Evolutionary conservation across 2,888 invertebrate species (phyloP), one percentile per base, ranked within the genome.

Genomic region (Bellardia pandia): DNA sequence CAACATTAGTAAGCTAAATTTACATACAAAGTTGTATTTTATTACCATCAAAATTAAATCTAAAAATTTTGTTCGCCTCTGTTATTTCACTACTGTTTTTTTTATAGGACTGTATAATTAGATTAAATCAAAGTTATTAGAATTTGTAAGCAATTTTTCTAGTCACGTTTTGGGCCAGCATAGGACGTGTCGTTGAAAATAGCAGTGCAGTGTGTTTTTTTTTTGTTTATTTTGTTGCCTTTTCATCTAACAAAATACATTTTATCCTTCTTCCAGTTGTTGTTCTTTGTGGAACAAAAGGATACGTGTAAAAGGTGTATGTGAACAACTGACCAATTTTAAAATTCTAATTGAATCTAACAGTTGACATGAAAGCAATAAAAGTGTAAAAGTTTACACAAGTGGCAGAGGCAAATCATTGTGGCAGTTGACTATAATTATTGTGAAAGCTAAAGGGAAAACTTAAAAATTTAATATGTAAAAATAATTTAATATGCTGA

Each of bases 41-140:
- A 81, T 85, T 84, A 64, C 89, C 88, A 79, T 88, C 78, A 88
- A 86, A 86, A 88, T 88, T 88, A 75, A 86, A 74, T 58, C 60
- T 68, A 56, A 62, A 81, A 79, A 48, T 74, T 75, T 64, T 60
- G 40, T 68, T 83, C 86, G 60, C 87, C n/a, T 14, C 4, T 11
- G 62, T 51, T n/a, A 42, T 51, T 51, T 42, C 45, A 7, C 62
- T 74, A 14, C 4, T 37, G n/a, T 51, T 51, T n/a, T 72, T 60
- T n/a, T 68, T 66, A 42, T 89, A 76, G 88, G 88, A 89, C 89
- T 90, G 37, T 91, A 89, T 91, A 92, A 92, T 92, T 92, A 91
- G 90, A 91, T 92, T 92, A 92, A 92, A 92, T 91, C 90, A 91
- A 91, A 90, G 92, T 90, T 87, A 85, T 87, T 87, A 82, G 78